These are phyloP conservation scores for Carcharodon carcharias DNA, from an alignment of 2,797 vertebrate species.

Conservation along the genomic window DNA sequence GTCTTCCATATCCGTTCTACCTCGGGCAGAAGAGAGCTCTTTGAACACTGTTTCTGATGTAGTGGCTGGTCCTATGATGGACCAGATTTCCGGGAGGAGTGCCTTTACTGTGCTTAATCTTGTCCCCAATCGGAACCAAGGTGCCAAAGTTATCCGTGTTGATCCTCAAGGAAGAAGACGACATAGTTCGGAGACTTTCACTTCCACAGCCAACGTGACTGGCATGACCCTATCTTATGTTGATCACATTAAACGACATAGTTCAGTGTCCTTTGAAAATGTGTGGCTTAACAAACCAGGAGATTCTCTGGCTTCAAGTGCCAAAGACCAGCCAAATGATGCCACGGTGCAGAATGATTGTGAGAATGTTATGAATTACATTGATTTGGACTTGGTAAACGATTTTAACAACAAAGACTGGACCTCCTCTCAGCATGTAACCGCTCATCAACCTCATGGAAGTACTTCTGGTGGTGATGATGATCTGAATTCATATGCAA, in stretches of 20 bases:
- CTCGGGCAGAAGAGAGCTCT: conserved; percentile 36
- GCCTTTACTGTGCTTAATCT: conserved; percentile 68
- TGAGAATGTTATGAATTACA: conserved; percentile 76
- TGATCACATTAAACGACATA: conserved; percentile 70
- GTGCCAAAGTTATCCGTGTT: conserved; percentile 74
- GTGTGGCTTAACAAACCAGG: conserved; percentile 66
- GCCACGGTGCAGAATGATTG: conserved; percentile 43
- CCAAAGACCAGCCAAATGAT: conserved; percentile 46
- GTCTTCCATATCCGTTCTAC: conserved; percentile 46
- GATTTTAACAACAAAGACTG: conserved; percentile 57
- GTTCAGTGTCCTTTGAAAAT: conserved; percentile 75
- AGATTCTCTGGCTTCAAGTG: conserved; percentile 47
- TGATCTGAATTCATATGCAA: conserved; percentile 70
- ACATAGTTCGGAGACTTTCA: conserved; percentile 76
- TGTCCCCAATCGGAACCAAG: conserved; percentile 61
- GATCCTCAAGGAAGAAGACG: conserved; percentile 68
- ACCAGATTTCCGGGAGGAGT: conserved; percentile 55
- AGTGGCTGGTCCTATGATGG: conserved; percentile 52
- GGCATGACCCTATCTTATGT: conserved; percentile 46
- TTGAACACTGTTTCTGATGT: conserved; percentile 44
- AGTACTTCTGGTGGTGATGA: conserved; percentile 59
- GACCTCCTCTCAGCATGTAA: conserved; percentile 47
- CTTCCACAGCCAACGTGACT: conserved; percentile 56
- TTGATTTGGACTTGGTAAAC: conserved; percentile 73
- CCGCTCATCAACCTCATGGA: conserved; percentile 50